Percentiles rank a stretch among this genome's conserved stretches.
Conservation (phyloP, 1,140 invertebrate species). For the Rhynchophorus ferrugineus region DNA sequence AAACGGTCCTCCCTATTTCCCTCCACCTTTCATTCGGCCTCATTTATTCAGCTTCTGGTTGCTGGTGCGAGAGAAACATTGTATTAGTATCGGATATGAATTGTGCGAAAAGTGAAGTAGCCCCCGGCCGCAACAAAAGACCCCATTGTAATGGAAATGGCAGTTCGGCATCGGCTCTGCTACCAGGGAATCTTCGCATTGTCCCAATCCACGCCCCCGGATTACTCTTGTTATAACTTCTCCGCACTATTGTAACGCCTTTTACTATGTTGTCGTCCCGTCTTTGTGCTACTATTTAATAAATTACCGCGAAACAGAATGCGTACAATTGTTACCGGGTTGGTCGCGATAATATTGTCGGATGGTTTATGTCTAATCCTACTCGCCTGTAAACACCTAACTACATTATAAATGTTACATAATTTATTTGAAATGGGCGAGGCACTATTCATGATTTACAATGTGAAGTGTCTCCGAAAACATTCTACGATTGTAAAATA, state of each 20-base stretch:
- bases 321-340: slow-evolving; percentile 17
- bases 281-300: slow-evolving; percentile 19
- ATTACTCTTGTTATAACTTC: slow-evolving; percentile 24
- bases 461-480: too few species aligned
- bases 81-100: slow-evolving; percentile 14
- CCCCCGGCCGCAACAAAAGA: slow-evolving; percentile 15
- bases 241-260: slow-evolving; percentile 10
- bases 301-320: slow-evolving; percentile 17
- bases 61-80: slow-evolving; percentile 20
- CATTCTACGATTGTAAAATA: too few species aligned
- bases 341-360: slow-evolving; percentile 18
- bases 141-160: slow-evolving; percentile 24
- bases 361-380: slow-evolving; percentile 16
- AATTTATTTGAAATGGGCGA: slow-evolving; percentile 6
- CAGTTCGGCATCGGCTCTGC: slow-evolving; percentile 15
- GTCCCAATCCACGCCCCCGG: slow-evolving; percentile 17
- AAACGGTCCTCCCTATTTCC: too few species aligned
- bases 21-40: too few species aligned
- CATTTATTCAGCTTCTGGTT: too few species aligned
- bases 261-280: slow-evolving; percentile 14
- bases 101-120: slow-evolving; percentile 17
- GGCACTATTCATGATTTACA: not conserved
- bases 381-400: slow-evolving; percentile 19
- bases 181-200: slow-evolving; percentile 21
- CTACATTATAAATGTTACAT: slow-evolving; percentile 12